Evolutionary conservation across 2,797 vertebrate species (phyloP), one percentile per base, ranked within the genome.

Genomic region (Myiothlypis coronata): DNA sequence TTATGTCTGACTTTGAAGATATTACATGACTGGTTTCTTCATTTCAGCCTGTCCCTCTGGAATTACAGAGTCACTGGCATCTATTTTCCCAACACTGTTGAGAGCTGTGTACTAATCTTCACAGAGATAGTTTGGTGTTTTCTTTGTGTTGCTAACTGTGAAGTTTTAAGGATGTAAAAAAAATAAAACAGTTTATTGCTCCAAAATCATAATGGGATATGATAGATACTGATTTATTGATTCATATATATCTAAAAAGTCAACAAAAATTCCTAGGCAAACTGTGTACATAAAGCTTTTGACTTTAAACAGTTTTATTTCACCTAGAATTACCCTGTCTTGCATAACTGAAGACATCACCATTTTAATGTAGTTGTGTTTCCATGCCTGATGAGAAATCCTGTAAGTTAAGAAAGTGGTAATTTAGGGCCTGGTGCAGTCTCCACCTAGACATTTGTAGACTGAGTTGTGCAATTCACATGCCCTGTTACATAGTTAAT

Each of bases 1-100:
- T 91, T 34, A 59, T 87, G 90, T 43, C 43, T 83, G 92, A 46
- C 93, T 96, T 96, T 94, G 93, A 95, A 96, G 93, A 89, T 3
- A 2, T 71, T 91, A 57, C 72, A 81, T 85, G 39, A 61, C 43
- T 95, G 55, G n/a, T 93, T 95, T 93, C 72, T 96, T 90, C 61
- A 30, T 91, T 96, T 96, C 69, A 96, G 87, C 41, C 61, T 69
- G 26, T 91, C 89, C 82, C 92, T 86, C 76, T 91, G 92, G 84
- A 93, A 78, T 91, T 91, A 22, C 2, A 2, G 75, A 64, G 75
- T 64, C 23, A 14, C 64, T 96, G 89, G 71, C 86, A 80, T 89
- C 43, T 87, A 2, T 97, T 96, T 93, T 95, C 75, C 87, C 52
- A 90, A 0, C 44, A 5, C 32, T 59, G 8, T 71, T 34, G 10